phyloP scores from a whole-genome alignment of 2,113 vertebrate genomes.

The Parus major region DNA sequence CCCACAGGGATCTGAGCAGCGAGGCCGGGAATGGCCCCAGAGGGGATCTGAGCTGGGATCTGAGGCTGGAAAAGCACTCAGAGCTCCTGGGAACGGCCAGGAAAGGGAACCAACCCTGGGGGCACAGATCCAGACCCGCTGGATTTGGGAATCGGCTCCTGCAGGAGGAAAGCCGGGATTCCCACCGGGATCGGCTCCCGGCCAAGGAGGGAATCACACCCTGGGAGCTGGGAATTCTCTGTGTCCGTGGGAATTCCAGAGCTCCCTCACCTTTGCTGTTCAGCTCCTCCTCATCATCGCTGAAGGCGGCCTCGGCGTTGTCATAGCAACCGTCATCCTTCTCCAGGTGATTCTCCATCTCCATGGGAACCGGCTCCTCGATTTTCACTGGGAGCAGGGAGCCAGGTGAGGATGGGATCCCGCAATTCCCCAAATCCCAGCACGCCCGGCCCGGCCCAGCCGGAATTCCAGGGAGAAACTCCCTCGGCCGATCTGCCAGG shows the following conservation, averaged over 20 bases:
- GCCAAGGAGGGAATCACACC: neutral
- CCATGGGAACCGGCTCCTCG: conserved; percentile 87
- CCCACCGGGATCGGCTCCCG: neutral
- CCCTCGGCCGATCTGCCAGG: fast-evolving
- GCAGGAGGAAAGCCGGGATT: neutral
- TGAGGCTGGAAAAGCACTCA: neutral
- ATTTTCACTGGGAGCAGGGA: conserved; percentile 80
- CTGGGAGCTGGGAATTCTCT: neutral
- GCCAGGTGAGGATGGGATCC: neutral
- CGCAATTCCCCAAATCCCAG: fast-evolving
- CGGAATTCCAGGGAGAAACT: neutral
- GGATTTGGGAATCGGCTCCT: neutral
- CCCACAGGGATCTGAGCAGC: fast-evolving
- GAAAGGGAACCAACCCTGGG: neutral
- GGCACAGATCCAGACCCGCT: fast-evolving
- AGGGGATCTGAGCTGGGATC: neutral
- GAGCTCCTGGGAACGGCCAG: neutral
- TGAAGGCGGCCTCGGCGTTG: conserved; percentile 91
- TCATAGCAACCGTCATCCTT: conserved; percentile 96
- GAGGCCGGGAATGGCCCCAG: neutral
- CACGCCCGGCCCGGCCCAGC: fast-evolving
- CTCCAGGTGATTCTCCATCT: conserved; percentile 94
- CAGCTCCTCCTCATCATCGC: conserved; percentile 92
- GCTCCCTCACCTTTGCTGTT: conserved; percentile 84
- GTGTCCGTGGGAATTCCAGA: fast-evolving